Evolutionary conservation across 2,797 vertebrate species (phyloP), one percentile per base, ranked within the genome.

Genomic region (Siniperca undulata): DNA sequence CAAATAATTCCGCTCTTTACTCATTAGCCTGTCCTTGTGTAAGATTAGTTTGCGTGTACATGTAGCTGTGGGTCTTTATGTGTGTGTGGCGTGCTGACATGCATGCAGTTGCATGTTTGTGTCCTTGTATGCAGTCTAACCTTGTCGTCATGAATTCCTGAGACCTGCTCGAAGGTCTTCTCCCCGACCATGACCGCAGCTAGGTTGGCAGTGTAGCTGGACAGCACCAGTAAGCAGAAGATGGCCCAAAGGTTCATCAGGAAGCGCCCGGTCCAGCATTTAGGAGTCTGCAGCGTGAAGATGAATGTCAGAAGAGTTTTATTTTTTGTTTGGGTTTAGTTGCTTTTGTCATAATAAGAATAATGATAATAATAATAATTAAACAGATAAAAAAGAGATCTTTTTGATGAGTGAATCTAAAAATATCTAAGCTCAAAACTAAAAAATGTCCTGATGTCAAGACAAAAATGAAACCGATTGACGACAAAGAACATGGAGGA

Each of bases 241-340:
- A 99, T 98, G 84, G 98, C 98, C 98, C 98, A 99, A 13, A 99
- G 97, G 94, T 99, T 99, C 98, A 99, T 99, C 81, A 99, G 95
- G 88, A 99, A 97, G 20, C 98, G 97, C 0, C 98, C 98, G 0
- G 98, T 98, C 96, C 97, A 97, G 89, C 98, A 99, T 88, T 99
- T 99, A 60, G 98, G 98, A 0, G 97, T 98, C 93, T 95, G 86
- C 14, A 65, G 67, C 7, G 40, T 1, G 68, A n/a, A 77, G 46
- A 66, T 2, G 0, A 4, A 60, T 30, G 10, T 19, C 0, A 70
- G 42, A 20, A 46, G 42, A 82, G 22, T 30, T 30, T 30, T 3
- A 50, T 13, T 34, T 17, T 64, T 17, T 17, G 1, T 50, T 77
- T 56, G 44, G 2, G 1, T 30, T 71, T 36, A 19, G 56, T 20